A percentile compares a stretch with the other conserved stretches of the same genome.
Conservation (phyloP, 2,888 invertebrate species). For the Platycheirus albimanus region DNA sequence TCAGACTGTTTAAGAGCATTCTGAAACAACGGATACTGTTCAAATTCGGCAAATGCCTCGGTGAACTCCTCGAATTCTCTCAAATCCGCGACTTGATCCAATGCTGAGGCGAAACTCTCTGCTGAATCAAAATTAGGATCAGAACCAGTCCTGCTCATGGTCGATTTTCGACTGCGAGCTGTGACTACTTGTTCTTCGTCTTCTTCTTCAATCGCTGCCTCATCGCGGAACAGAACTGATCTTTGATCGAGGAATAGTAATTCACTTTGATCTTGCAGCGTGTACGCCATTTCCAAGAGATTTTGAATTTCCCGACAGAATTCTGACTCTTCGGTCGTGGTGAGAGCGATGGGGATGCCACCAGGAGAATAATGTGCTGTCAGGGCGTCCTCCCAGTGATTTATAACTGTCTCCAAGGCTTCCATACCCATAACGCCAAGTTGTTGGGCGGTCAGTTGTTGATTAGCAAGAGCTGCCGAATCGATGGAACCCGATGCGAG, state of each 20-base stretch:
- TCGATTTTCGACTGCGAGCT: conserved; percentile 78
- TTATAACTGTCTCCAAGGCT: conserved; percentile 94
- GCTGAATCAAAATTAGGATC: conserved; percentile 91
- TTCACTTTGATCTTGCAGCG: conserved; percentile 93
- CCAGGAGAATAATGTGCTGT: conserved; percentile 87
- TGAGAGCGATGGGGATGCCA: conserved; percentile 85
- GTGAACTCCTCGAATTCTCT: conserved; percentile 94
- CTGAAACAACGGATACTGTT: conserved; percentile 93
- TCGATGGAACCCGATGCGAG: conserved; percentile 87
- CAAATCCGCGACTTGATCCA: conserved; percentile 95
- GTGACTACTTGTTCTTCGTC: conserved; percentile 77
- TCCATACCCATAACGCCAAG: conserved; percentile 97
- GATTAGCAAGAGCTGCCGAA: conserved; percentile 82
- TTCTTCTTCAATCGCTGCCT: conserved; percentile 85
- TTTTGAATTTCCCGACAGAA: conserved; percentile 92
- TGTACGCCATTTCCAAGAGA: conserved; percentile 91
- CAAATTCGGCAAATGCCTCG: conserved; percentile 89
- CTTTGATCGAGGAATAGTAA: conserved; percentile 94
- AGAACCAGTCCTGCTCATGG: conserved; percentile 81
- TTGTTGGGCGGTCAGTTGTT: conserved; percentile 91
- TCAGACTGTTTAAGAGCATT: conserved; percentile 92
- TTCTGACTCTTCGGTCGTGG: conserved; percentile 92
- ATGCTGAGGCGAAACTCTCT: conserved; percentile 98
- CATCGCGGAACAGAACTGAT: conserved; percentile 92
- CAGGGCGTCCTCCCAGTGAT: conserved; percentile 97